phyloP scores from a whole-genome alignment of 2,113 vertebrate genomes.

The Mus pahari region DNA sequence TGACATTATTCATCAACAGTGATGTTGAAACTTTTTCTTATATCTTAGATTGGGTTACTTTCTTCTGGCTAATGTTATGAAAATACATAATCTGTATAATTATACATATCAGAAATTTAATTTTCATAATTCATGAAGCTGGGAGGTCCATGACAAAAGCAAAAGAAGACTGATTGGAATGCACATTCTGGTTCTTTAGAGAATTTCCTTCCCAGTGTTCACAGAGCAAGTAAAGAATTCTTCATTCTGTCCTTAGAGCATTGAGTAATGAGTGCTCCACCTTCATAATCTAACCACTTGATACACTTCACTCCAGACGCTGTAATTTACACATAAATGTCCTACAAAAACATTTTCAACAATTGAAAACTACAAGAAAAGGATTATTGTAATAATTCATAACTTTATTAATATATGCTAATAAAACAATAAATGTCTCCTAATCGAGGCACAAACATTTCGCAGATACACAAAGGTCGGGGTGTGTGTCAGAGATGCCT shows the following conservation, averaged over 20 bases:
- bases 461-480: not conserved
- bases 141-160: not conserved
- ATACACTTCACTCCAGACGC: not conserved
- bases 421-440: not conserved
- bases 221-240: not conserved
- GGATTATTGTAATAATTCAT: no score
- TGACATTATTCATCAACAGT: not conserved
- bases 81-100: not conserved
- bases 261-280: not conserved
- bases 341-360: not conserved
- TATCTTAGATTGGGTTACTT: not conserved
- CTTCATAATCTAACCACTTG: not conserved
- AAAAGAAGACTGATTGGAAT: not conserved
- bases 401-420: not conserved
- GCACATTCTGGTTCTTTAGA: not conserved
- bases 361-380: not conserved
- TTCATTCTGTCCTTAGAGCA: no score
- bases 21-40: not conserved
- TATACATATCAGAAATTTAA: not conserved
- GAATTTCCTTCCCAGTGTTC: no score
- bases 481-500: not conserved
- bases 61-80: not conserved
- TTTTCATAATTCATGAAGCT: not conserved
- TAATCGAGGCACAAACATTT: not conserved
- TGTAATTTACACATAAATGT: not conserved